Base-by-base conservation (phyloP, 2,113 vertebrate genomes). In the Myanophis thanlyinensis region DNA sequence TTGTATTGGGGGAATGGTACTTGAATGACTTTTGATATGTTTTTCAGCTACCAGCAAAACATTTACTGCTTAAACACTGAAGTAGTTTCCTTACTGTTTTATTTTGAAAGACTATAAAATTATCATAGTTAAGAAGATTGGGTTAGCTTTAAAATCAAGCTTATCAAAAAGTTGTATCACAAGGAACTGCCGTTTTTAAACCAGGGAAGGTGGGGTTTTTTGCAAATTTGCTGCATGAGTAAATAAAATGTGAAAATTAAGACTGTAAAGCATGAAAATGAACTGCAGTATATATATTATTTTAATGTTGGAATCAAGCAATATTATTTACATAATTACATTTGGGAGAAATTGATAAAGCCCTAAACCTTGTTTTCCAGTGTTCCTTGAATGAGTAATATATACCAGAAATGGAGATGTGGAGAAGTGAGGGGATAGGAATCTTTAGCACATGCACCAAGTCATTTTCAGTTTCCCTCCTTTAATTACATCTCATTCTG, bases 11-110 rank as follows among this genome's bases (percentile, higher is more conserved):
- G 95, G 93, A 44, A 94, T 94, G 90, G 96, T 93, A 88, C 94
- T 95, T 96, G 93, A 96, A 49, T 0, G 0, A 67, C 90, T 93
- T 92, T 95, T 96, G 94, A 95, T 92, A 93, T 93, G 92, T 96
- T 96, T 93, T 94, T 89, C 95, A 92, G 92, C 95, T 96, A 0
- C 9, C 89, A 93, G 35, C 51, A 0, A n/a, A 53, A 89, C 46
- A 90, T 94, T 93, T 35, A 53, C 90, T 93, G 12, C 73, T 85
- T 92, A 30, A 51, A 80, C 25, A 47, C 51, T 30, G 49, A 44
- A 89, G 62, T 92, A 92, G 47, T 84, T 90, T 86, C 6, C 0
- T 92, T 22, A 2, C 90, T 0, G 0, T 88, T 94, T 95, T 94
- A 96, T 95, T 95, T 96, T 96, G 92, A 95, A 93, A 86, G 2